Conservation (phyloP, 2,113 vertebrate genomes). For the Strigops habroptila region DNA sequence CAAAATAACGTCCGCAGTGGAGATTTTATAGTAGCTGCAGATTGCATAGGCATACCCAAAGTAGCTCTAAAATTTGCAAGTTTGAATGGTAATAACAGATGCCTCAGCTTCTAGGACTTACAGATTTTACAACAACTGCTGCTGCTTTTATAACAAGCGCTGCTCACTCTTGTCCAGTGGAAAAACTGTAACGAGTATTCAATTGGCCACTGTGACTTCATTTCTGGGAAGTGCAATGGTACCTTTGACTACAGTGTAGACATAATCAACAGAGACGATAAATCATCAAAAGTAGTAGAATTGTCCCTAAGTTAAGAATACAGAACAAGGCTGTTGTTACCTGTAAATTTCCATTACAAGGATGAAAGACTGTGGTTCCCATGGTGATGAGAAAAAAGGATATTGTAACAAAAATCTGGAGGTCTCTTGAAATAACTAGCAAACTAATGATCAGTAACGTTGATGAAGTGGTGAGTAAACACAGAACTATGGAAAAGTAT, state of each 20-base stretch:
- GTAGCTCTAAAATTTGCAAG: neutral
- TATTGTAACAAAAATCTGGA: conserved; percentile 5
- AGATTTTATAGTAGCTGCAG: neutral
- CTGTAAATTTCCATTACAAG: conserved; percentile 33
- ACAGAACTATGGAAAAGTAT: neutral
- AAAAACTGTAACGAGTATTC: neutral
- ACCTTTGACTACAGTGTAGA: neutral
- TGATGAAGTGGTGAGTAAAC: neutral
- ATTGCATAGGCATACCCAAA: neutral
- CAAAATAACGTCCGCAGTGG: neutral
- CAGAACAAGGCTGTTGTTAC: neutral
- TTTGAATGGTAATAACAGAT: neutral
- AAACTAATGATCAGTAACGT: neutral
- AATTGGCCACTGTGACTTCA: fast-evolving
- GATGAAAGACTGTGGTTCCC: conserved; percentile 18
- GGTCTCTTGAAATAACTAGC: neutral
- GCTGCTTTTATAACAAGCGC: neutral
- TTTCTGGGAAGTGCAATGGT: neutral
- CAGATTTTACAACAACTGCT: neutral
- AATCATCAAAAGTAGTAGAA: neutral
- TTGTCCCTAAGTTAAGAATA: neutral
- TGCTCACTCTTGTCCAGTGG: neutral
- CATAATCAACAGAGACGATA: neutral
- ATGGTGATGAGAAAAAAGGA: conserved; percentile 16
- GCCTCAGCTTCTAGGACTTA: neutral